Evolutionary conservation across 2,888 invertebrate genomes (phyloP).

Genomic region (Bugulina stolonifera): DNA sequence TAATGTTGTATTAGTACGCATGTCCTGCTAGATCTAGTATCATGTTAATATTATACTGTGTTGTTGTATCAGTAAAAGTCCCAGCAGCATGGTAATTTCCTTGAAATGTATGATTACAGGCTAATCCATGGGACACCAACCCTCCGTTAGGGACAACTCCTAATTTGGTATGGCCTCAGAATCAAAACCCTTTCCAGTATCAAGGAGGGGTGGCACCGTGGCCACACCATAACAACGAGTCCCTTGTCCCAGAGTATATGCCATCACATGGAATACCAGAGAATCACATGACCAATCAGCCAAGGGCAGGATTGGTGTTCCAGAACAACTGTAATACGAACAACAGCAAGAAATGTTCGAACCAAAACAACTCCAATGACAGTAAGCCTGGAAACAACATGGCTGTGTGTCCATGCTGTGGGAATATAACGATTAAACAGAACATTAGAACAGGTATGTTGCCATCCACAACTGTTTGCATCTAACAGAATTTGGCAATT

Average conservation of each 20-base stretch:
- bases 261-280: not conserved
- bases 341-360: not conserved
- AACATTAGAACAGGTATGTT: not conserved
- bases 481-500: no score
- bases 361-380: not conserved
- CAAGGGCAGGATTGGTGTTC: not conserved
- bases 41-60: no score
- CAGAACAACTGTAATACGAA: not conserved
- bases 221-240: not conserved
- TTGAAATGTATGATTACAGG: no score
- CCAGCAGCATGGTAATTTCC: no score
- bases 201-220: conserved; percentile 23
- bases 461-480: no score
- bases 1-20: no score
- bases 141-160: conserved; percentile 6
- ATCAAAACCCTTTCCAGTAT: conserved; percentile 21
- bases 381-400: not conserved
- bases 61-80: no score
- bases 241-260: not conserved
- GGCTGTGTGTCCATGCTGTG: conserved; percentile 6
- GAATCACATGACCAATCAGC: not conserved
- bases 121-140: conserved; percentile 20
- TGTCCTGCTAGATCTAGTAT: no score
- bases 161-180: conserved; percentile 21
- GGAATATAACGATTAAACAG: not conserved